Base-by-base conservation (phyloP, 1,140 invertebrate genomes). In the Liolophura sinensis region DNA sequence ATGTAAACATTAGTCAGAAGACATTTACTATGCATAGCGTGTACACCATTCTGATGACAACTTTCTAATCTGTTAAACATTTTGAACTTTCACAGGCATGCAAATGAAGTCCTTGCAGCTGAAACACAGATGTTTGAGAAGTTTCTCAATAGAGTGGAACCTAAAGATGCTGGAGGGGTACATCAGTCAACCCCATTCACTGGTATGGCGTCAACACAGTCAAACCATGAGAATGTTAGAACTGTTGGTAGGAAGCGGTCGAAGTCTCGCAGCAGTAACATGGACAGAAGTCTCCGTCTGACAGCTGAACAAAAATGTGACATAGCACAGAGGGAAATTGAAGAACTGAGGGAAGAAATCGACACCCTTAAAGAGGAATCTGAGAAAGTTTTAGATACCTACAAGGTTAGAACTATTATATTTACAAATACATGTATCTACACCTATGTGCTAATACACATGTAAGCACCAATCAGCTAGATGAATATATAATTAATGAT, bases 61-160 rank as follows among this genome's bases (percentile, higher is more conserved):
- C 3, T 40, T 9, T 40, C 31, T 40, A 40, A 40, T 40, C 31
- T n/a, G n/a, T n/a, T n/a, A 40, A 40, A 9, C 9, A 40, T 40
- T 40, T 3, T 40, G 31, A 40, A 40, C 31, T 5, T 31, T 75
- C 72, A 22, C 62, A 85, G 83, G 51, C 75, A 74, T 50, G 75
- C 75, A 64, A 85, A 85, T 79, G 75, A 81, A 61, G 82, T 83
- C 16, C 77, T 85, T 50, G 68, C 69, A 46, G 74, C 76, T 61
- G 83, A 84, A 65, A 85, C 82, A 24, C 73, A 79, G 52, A 84
- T 85, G 78, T 84, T 85, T 78, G 82, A 84, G 61, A 84, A 83
- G 67, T 84, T 75, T 70, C 74, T 83, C 48, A 81, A 82, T 62
- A 73, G 79, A 67, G 77, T 79, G 62, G 82, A 84, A 58, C 77